phyloP scores from a whole-genome alignment of 2,888 invertebrate genomes.

The Eupithecia subumbrata region DNA sequence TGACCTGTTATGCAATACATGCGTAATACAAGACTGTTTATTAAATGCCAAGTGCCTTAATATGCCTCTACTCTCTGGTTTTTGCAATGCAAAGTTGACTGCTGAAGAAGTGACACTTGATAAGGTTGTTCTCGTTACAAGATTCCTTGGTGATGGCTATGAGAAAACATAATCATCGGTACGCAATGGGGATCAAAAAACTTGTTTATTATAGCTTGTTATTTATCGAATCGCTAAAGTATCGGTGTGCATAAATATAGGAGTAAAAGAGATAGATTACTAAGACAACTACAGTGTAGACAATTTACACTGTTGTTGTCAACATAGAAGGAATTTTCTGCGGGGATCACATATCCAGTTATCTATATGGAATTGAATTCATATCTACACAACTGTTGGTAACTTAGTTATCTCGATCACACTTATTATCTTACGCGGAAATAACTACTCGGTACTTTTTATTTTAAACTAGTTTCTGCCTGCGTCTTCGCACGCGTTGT shows the following conservation, averaged over 20 bases:
- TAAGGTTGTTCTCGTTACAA: slow-evolving; percentile 21
- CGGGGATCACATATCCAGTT: background rate
- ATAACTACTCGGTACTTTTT: too few species aligned
- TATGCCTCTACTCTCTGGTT: background rate
- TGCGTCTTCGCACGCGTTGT: too few species aligned
- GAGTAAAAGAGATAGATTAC: background rate
- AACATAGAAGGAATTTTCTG: background rate
- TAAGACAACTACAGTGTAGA: background rate
- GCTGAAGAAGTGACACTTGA: slow-evolving; percentile 18
- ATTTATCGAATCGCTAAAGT: background rate
- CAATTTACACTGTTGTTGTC: too few species aligned
- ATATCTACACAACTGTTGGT: too few species aligned
- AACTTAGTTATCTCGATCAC: too few species aligned
- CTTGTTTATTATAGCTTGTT: too few species aligned
- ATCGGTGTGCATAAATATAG: background rate
- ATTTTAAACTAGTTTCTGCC: too few species aligned
- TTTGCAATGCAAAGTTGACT: slow-evolving; percentile 16
- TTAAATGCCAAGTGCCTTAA: slow-evolving; percentile 16
- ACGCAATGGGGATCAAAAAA: background rate
- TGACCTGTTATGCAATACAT: slow-evolving; percentile 24
- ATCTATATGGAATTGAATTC: background rate
- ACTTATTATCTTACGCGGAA: too few species aligned
- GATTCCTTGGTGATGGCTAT: slow-evolving; percentile 18
- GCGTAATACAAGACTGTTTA: background rate
- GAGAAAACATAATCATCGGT: slow-evolving; percentile 17